phyloP scores from a whole-genome alignment of 1,140 invertebrate species.

The Trissolcus basalis region DNA sequence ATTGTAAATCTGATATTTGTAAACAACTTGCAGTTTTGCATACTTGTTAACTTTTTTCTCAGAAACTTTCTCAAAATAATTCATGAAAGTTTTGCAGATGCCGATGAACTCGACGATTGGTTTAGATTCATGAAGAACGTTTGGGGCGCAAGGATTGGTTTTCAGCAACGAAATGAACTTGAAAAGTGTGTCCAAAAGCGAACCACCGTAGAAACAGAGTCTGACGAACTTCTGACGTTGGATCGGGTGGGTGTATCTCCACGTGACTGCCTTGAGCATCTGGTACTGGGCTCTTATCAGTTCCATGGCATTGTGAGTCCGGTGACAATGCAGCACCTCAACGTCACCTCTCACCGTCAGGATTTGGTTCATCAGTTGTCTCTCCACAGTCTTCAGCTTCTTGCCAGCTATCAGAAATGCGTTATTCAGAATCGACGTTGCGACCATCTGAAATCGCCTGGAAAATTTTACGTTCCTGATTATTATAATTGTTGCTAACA shows the following conservation, averaged over 20 bases:
- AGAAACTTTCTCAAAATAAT: conserved; percentile 73
- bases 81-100: conserved; percentile 71
- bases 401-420: conserved; percentile 63
- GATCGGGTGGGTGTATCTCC: conserved; percentile 71
- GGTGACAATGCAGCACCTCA: conserved; percentile 51
- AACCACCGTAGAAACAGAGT: conserved; percentile 68
- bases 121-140: neutral
- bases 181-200: conserved; percentile 68
- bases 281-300: conserved; percentile 65
- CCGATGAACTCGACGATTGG: conserved; percentile 42
- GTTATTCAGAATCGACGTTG: conserved; percentile 66
- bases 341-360: conserved; percentile 19
- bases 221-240: conserved; percentile 54
- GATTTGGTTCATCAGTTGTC: conserved; percentile 31
- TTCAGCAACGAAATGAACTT: conserved; percentile 51
- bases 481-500: too few species aligned
- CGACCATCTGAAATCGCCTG: conserved; percentile 64
- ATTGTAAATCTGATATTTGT: too few species aligned
- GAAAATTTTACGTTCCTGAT: too few species aligned
- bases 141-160: conserved; percentile 17
- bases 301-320: conserved; percentile 62
- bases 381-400: conserved; percentile 56
- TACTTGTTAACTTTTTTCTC: conserved; percentile 71
- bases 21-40: too few species aligned
- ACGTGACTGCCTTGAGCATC: conserved; percentile 69